A percentile compares a stretch with the other conserved stretches of the same genome.
Evolutionary conservation across 2,113 vertebrate genomes (phyloP).

Genomic region (Cavia porcellus): DNA sequence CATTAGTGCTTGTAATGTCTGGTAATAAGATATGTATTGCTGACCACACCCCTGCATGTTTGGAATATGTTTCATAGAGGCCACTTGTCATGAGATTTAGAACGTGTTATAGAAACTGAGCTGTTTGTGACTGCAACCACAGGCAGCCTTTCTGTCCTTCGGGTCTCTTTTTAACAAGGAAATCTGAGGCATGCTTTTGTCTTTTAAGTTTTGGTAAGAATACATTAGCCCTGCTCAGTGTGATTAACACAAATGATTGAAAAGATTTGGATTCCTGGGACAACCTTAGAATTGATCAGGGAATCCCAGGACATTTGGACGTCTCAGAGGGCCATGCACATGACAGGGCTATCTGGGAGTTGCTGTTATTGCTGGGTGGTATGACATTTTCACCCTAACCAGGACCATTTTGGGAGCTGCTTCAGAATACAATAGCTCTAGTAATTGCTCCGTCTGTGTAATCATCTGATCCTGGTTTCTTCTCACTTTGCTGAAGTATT

Average conservation of each 20-base stretch:
- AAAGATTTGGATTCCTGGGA: not conserved
- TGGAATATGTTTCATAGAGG: not conserved
- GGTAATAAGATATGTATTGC: not conserved
- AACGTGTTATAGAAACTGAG: rapidly evolving
- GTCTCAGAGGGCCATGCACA: not conserved
- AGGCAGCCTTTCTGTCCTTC: not conserved
- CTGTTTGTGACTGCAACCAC: not conserved
- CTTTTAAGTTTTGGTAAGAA: not conserved
- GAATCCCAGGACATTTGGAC: not conserved
- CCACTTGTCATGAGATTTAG: not conserved
- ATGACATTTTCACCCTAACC: not conserved
- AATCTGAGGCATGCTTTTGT: not conserved
- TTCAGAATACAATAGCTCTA: not conserved
- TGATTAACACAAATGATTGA: not conserved
- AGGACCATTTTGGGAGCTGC: too few relatives aligned
- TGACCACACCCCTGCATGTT: rapidly evolving
- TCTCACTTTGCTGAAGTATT: not conserved
- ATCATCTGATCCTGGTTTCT: rapidly evolving
- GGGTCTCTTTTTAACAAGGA: conserved; percentile 7
- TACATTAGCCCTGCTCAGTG: rapidly evolving
- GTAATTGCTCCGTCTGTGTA: too few relatives aligned
- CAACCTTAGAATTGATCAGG: not conserved
- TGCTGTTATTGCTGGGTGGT: rapidly evolving
- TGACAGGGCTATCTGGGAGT: not conserved
- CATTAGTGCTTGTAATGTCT: too few relatives aligned